These are phyloP conservation scores for Pangasius djambal DNA, from an alignment of 2,797 vertebrate genomes.

Conservation along the genomic window DNA sequence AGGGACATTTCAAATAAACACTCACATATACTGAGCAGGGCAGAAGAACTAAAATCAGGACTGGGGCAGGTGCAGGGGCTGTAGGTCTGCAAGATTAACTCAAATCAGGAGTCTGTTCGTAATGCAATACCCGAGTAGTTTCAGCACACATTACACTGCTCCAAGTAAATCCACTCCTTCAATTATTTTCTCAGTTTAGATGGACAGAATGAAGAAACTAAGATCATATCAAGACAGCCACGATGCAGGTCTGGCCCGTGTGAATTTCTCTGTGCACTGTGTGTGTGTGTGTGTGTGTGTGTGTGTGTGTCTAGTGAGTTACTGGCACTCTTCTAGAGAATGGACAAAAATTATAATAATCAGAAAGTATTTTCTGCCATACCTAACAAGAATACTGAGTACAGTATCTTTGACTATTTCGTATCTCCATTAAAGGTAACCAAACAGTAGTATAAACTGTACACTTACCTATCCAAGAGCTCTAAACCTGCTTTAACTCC, in stretches of 20 bases:
- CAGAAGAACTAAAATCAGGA: background rate
- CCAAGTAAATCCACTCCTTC: conserved; percentile 6
- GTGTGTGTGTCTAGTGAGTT: background rate
- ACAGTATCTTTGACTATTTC: background rate
- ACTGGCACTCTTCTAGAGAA: background rate
- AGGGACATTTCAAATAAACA: background rate
- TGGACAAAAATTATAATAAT: background rate
- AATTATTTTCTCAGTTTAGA: conserved; percentile 6
- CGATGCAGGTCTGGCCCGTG: background rate
- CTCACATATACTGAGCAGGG: background rate
- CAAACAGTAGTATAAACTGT: background rate
- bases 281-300: background rate
- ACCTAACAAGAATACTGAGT: background rate
- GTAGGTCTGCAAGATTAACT: conserved; percentile 6
- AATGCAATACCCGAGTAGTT: conserved; percentile 10
- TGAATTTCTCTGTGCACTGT: background rate
- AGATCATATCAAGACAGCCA: background rate
- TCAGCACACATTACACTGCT: conserved; percentile 10
- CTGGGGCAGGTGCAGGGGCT: background rate
- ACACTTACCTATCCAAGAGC: background rate
- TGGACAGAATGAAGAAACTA: background rate
- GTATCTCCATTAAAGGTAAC: background rate
- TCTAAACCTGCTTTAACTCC: background rate
- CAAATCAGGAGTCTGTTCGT: background rate
- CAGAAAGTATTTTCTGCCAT: background rate